Evolutionary conservation across 2,113 vertebrate genomes (phyloP).

Genomic region (Muscicapa adusta): DNA sequence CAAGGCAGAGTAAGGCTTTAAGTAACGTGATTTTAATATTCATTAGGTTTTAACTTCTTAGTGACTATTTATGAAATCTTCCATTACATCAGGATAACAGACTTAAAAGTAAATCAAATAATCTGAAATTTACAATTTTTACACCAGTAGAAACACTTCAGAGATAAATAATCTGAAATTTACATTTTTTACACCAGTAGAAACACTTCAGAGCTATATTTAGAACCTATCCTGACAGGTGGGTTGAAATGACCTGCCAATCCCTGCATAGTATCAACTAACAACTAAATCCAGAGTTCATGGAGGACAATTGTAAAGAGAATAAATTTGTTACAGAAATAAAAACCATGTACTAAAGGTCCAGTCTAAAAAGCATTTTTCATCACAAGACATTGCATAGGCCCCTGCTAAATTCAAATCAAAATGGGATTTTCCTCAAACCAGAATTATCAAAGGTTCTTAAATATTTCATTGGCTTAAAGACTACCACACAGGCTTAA

Average conservation of each 20-base stretch:
- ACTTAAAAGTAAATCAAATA: not conserved
- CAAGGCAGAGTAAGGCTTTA: not conserved
- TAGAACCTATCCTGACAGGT: not conserved
- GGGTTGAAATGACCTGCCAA: not conserved
- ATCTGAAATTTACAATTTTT: not conserved
- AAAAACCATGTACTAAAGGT: not conserved
- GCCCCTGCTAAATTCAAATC: not conserved
- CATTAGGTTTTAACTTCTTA: conserved; percentile 29
- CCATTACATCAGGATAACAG: not conserved
- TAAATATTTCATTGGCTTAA: not conserved
- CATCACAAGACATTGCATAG: not conserved
- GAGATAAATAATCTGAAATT: not conserved
- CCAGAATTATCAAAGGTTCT: not conserved
- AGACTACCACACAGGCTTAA: not conserved
- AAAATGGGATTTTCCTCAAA: not conserved
- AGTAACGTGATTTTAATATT: conserved; percentile 37
- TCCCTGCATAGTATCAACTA: not conserved
- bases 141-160: not conserved
- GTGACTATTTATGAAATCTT: not conserved
- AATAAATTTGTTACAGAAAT: not conserved
- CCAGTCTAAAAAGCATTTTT: not conserved
- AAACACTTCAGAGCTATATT: not conserved
- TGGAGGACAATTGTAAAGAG: not conserved
- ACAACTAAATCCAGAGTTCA: not conserved
- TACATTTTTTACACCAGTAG: not conserved